Evolutionary conservation across 1,140 invertebrate species (phyloP), one percentile per base, ranked within the genome.

Genomic region (Phocides pigmalion): DNA sequence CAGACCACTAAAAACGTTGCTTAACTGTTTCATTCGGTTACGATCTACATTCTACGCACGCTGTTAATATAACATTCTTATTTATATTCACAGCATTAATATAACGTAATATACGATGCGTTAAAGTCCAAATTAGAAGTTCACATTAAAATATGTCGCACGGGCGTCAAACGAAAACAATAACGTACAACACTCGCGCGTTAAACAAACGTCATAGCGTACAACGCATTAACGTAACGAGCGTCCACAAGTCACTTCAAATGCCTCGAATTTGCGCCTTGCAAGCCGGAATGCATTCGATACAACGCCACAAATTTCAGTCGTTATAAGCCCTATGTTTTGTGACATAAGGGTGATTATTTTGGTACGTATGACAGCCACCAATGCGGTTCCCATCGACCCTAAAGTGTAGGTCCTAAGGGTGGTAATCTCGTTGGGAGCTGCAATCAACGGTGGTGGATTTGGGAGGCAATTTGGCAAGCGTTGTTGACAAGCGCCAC

Each of bases 401-500:
- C 42, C 32, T 59, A 35, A 6, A n/a, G 6, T 11, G 25, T 35
- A 15, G 54, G 42, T 12, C 9, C 16, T 46, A 59, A 59, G 41
- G 41, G 32, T 20, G 41, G 35, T 59, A 44, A 46, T 35, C 35
- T 11, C 25, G 16, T 16, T 59, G 15, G 15, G 28, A 12, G 42
- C 41, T 37, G 44, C 28, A 46, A 47, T 47, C 46, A 49, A 47
- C 49, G n/a, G 11, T 58, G 47, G 35, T 49, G 28, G 39, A 71
- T 62, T 72, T 63, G 62, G 50, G 53, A 66, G 66, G 66, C 63
- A 72, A 68, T 72, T 72, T 72, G 70, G 70, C 70, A 66, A 69
- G 65, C 70, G 46, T 11, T 66, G 66, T 59, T 66, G 70, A 72
- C 70, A 69, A 61, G 51, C 44, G 58, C 16, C 44, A 49, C 58